Percentiles rank a stretch among this genome's conserved stretches.
Evolutionary conservation across 2,797 vertebrate species (phyloP).

Genomic region (Kryptolebias ocellatus): DNA sequence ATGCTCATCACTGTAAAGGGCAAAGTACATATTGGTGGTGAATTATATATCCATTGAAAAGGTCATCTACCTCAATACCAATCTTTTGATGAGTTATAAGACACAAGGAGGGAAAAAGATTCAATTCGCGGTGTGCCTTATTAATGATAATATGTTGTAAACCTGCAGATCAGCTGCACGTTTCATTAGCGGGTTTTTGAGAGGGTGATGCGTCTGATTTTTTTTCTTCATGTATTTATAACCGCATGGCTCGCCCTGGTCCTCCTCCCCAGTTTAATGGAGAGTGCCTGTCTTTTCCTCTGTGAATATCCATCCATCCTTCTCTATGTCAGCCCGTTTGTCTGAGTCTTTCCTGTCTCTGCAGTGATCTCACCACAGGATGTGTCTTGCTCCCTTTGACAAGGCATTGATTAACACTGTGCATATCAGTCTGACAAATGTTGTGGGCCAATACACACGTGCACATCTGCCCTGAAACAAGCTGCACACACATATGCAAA

Average conservation of each 20-base stretch:
- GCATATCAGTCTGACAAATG: slow-evolving; percentile 50
- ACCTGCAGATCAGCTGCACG: slow-evolving; percentile 32
- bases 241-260: slow-evolving; percentile 13
- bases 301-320: slow-evolving; percentile 58
- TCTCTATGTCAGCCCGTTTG: slow-evolving; percentile 34
- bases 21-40: slow-evolving; percentile 80
- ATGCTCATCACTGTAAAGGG: slow-evolving; percentile 77
- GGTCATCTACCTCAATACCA: slow-evolving; percentile 78
- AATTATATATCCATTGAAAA: slow-evolving; percentile 82
- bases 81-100: slow-evolving; percentile 74
- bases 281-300: slow-evolving; percentile 38
- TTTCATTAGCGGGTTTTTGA: slow-evolving; percentile 18
- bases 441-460: slow-evolving; percentile 10
- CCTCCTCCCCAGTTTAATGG: slow-evolving; percentile 11
- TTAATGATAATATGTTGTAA: slow-evolving; percentile 39
- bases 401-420: slow-evolving; percentile 57
- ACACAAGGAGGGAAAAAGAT: slow-evolving; percentile 40
- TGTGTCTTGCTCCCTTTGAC: slow-evolving; percentile 58
- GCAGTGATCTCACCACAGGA: slow-evolving; percentile 47
- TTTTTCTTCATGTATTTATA: slow-evolving; percentile 9
- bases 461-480: slow-evolving; percentile 12
- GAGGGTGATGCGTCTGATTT: slow-evolving; percentile 14
- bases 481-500: neutral
- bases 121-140: slow-evolving; percentile 35
- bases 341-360: slow-evolving; percentile 45